Base-by-base conservation (phyloP, 92 coral and sea anemone genomes). In the Hydrozoanthus gracilis region DNA sequence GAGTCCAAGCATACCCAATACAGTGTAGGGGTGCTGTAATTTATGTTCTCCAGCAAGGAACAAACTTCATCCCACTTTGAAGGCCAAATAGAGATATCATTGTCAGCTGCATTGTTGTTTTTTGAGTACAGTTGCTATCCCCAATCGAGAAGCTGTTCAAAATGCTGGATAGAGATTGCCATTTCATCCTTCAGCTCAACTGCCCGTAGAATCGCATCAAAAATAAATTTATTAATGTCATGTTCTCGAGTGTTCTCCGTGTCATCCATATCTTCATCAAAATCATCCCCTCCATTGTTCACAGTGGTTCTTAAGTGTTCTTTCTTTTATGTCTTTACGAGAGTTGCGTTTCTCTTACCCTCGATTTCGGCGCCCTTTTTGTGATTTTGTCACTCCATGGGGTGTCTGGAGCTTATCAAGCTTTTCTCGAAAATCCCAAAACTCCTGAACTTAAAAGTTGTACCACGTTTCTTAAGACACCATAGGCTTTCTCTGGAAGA, bases 41-140 rank as follows among this genome's bases (percentile, higher is more conserved):
- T 88, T 13, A 90, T 6, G 1, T 82, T 70, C 50, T 78, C 87
- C 6, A 90, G 79, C 13, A 85, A 52, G 39, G 60, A 10, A 58
- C 51, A 73, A 44, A 86, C 89, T 56, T 70, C 89, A 51, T 65
- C 83, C 92, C 92, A 85, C 73, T 70, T 52, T 9, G 73, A 77
- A 44, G 92, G 92, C 92, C 92, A 89, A n/a, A n/a, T n/a, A n/a
- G n/a, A n/a, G n/a, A n/a, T n/a, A n/a, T 62, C 16, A 11, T 62
- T 16, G 17, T 62, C 68, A n/a, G 5, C 68, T 62, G 13, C 68
- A 12, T 62, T 20, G 5, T 62, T 74, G 48, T 90, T 69, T 15
- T 73, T 39, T 50, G 85, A 64, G 74, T 87, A 82, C 58, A 92
- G 15, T n/a, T 62, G 6, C n/a, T 62, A 5, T 11, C 68, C 68